A percentile compares a stretch with the other conserved stretches of the same genome.
These are phyloP conservation scores for Hyalella azteca DNA, from an alignment of 2,888 invertebrate genomes.

Conservation along the genomic window DNA sequence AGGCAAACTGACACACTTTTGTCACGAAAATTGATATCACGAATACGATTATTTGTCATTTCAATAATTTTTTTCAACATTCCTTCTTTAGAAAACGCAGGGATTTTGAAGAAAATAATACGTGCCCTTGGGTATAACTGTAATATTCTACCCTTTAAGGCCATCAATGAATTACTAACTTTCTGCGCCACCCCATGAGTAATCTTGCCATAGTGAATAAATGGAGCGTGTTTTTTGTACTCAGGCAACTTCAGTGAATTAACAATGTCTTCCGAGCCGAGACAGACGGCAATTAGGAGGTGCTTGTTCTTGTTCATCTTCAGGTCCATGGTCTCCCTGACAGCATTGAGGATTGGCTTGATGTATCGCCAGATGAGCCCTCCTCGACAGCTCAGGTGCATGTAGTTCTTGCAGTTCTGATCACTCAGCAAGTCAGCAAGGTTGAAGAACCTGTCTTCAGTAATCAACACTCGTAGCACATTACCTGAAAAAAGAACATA, in stretches of 20 bases:
- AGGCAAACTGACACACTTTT: neutral
- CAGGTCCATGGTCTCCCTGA: neutral
- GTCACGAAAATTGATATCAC: neutral
- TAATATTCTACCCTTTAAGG: neutral
- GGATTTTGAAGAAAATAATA: neutral
- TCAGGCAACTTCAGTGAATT: neutral
- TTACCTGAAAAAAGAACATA: neutral
- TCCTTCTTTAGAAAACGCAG: neutral
- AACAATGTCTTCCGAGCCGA: neutral
- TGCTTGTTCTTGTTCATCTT: conserved; percentile 20
- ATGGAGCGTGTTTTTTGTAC: neutral
- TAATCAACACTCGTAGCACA: neutral
- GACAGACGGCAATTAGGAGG: neutral
- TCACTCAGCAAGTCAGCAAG: neutral
- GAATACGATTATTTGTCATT: neutral
- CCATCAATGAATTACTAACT: neutral
- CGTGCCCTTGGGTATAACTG: neutral
- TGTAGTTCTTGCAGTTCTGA: neutral
- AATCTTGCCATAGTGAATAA: neutral
- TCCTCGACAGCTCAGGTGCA: neutral
- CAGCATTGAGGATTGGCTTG: neutral
- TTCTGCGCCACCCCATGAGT: neutral
- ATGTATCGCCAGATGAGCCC: neutral
- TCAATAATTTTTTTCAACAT: neutral
- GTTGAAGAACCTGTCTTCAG: neutral